Conservation (phyloP, 1,140 invertebrate genomes). For the Campodea augens region DNA sequence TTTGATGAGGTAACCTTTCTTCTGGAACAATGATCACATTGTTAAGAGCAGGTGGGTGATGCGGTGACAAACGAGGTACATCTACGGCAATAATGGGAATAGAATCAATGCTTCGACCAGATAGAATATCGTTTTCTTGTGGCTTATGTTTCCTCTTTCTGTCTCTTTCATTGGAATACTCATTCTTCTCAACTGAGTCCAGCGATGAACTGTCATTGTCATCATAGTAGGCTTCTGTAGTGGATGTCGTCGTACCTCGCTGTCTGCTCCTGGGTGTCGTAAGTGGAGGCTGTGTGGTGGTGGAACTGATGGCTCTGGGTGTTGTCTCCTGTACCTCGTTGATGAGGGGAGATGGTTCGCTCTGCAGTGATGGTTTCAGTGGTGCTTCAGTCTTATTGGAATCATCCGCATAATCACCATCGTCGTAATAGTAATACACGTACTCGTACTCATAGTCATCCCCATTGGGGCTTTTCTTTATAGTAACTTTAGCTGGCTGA, state of each 20-base stretch:
- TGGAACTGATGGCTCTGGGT: constrained; percentile 19
- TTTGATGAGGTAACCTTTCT: constrained; percentile 50
- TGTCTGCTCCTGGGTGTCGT: constrained; percentile 15
- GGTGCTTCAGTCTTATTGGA: constrained; percentile 17
- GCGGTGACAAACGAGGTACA: no score
- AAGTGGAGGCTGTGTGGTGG: constrained; percentile 17
- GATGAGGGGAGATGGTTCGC: no score
- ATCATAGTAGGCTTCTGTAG: constrained; percentile 8
- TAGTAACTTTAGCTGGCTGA: constrained; percentile 41
- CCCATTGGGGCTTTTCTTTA: constrained; percentile 74
- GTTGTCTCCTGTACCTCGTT: constrained; percentile 18
- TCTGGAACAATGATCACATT: constrained; percentile 21
- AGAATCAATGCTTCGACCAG: not conserved
- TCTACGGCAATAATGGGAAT: not conserved
- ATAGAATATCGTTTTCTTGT: not conserved
- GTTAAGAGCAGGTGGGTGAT: no score
- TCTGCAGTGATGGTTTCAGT: no score
- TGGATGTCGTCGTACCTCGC: constrained; percentile 10
- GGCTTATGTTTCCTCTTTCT: no score
- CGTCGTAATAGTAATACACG: constrained; percentile 72
- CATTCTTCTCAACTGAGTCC: not conserved
- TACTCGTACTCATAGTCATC: constrained; percentile 82
- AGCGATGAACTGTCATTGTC: not conserved
- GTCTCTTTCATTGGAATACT: not conserved
- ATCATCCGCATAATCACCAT: constrained; percentile 32